Percentiles rank a stretch among this genome's conserved stretches.
Evolutionary conservation across 2,113 vertebrate genomes (phyloP).

Genomic region (Callaeas wilsoni): DNA sequence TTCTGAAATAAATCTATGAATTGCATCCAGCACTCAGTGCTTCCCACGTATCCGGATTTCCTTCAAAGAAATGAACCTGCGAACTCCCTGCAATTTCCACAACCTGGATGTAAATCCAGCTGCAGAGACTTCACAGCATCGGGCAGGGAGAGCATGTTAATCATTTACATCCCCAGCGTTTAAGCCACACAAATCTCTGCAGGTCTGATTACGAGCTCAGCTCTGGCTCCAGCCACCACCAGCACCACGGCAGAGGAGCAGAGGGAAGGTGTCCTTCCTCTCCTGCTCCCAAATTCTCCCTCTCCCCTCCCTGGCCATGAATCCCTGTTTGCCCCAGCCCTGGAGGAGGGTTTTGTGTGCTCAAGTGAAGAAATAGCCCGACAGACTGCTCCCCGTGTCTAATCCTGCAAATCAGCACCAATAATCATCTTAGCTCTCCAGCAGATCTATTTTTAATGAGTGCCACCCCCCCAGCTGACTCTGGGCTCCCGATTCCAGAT

Average conservation of each 20-base stretch:
- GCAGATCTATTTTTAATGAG: constrained; percentile 60
- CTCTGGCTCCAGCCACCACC: not conserved
- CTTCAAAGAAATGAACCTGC: not conserved
- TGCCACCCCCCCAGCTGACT: constrained; percentile 6
- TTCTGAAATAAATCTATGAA: not conserved
- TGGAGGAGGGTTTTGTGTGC: not conserved
- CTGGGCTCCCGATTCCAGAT: not conserved
- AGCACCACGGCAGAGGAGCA: not conserved
- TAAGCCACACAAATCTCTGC: not conserved
- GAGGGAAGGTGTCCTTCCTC: not conserved
- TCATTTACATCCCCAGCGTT: not conserved
- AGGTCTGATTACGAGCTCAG: not conserved
- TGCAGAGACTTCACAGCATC: not conserved
- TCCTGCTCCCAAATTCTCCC: not conserved
- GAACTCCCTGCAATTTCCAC: not conserved
- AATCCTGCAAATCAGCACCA: constrained; percentile 38
- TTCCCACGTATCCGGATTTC: accelerated
- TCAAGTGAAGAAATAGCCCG: constrained; percentile 16
- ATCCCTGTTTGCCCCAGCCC: not conserved
- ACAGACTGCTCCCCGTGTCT: constrained; percentile 37
- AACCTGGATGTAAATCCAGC: not conserved
- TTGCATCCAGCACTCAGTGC: not conserved
- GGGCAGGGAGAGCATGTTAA: not conserved
- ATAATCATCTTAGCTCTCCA: constrained; percentile 50
- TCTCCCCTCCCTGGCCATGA: not conserved